Evolutionary conservation across 2,888 invertebrate genomes (phyloP), one percentile per base, ranked within the genome.

Genomic region (Eilema griseolum): DNA sequence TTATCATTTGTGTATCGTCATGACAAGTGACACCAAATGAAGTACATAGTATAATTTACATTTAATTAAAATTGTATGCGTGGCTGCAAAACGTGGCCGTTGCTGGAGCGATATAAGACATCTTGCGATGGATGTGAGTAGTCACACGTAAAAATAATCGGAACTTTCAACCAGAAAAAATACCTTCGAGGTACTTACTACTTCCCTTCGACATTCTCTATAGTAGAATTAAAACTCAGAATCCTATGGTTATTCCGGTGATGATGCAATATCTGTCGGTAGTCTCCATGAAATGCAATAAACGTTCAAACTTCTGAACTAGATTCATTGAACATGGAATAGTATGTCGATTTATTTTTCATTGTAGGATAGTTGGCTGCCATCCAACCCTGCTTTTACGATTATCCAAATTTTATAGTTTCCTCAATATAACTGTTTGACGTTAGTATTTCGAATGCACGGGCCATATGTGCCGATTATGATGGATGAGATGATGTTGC

Each of bases 371-470:
- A 86, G 82, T 90, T 95, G 95, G 95, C 93, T 76, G 72, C 72
- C 83, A 81, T 86, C 94, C 95, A 95, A 94, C 88, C 89, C 87
- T 80, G 92, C 92, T 93, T 95, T 95, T 93, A 95, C 90, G 93
- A 93, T 94, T 93, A 94, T 91, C 91, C 91, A 87, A 82, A 88
- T 73, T 92, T 95, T 94, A 94, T 93, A 88, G 93, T 92, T 95
- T 94, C 93, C 94, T 93, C 91, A 88, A 93, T 91, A 92, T 92
- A 94, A 93, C 89, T 88, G 88, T 88, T 90, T 89, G 91, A 89
- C 90, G 92, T 89, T 89, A 87, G 88, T 86, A 84, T 85, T 86
- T 84, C 66, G 77, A 81, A 83, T 75, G 76, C 72, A 79, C 61
- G 66, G 66, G 65, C 70, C 83, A 67, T 71, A 74, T 78, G 79